Evolutionary conservation across 2,113 vertebrate genomes (phyloP).

Genomic region (Nothocercus julius): DNA sequence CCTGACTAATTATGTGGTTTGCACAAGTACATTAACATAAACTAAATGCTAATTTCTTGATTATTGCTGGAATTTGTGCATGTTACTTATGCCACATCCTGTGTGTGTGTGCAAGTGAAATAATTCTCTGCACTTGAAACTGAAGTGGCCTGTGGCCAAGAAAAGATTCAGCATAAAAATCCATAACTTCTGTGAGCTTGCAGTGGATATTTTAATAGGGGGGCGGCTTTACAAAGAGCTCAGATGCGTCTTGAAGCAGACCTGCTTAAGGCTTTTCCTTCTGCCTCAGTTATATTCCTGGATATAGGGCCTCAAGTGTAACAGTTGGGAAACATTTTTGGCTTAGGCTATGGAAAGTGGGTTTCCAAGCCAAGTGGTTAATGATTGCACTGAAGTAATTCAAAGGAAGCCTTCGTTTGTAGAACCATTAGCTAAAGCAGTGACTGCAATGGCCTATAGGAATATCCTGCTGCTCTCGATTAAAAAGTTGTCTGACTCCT

Average conservation of each 20-base stretch:
- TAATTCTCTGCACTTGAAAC: neutral
- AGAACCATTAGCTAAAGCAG: constrained; percentile 26
- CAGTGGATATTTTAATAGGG: neutral
- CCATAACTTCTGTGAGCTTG: neutral
- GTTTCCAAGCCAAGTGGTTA: constrained; percentile 64
- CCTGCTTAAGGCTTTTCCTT: neutral
- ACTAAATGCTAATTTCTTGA: neutral
- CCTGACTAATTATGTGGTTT: neutral
- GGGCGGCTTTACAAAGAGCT: neutral
- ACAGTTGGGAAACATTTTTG: constrained; percentile 63
- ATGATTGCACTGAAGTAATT: constrained; percentile 59
- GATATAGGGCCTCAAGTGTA: constrained; percentile 58
- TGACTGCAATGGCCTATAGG: constrained; percentile 43
- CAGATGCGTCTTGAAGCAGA: neutral
- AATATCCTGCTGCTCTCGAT: constrained; percentile 49
- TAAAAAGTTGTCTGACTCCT: constrained; percentile 7
- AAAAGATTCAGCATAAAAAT: neutral
- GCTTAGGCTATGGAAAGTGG: constrained; percentile 55
- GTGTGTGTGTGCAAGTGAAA: neutral
- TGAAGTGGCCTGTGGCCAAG: neutral
- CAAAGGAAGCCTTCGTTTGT: constrained; percentile 56
- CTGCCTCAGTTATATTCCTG: constrained; percentile 44
- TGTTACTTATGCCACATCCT: neutral
- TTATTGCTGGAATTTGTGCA: neutral
- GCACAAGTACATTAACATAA: neutral